Percentiles rank a stretch among this genome's conserved stretches.
phyloP scores from a whole-genome alignment of 1,140 invertebrate genomes.

The Carposina sasakii region DNA sequence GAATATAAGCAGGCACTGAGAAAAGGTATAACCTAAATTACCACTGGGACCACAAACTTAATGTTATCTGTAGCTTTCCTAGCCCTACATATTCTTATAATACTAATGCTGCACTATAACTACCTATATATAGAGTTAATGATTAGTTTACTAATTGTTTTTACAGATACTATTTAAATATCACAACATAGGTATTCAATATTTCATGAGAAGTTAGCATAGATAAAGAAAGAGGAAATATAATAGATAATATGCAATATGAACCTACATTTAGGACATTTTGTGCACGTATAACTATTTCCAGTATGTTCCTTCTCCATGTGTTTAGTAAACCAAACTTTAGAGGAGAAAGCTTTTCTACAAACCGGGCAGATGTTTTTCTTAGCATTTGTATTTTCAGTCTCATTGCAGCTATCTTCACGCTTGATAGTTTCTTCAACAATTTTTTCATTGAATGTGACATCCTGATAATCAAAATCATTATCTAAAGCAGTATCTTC shows the following conservation, averaged over 20 bases:
- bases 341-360: slow-evolving; percentile 47
- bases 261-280: neutral
- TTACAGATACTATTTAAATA: neutral
- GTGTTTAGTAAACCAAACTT: slow-evolving; percentile 54
- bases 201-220: neutral
- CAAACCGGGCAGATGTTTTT: slow-evolving; percentile 43
- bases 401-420: slow-evolving; percentile 2
- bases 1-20: too few species aligned
- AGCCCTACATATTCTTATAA: slow-evolving; percentile 4
- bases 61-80: too few species aligned
- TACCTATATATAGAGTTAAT: too few species aligned
- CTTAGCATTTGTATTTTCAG: slow-evolving; percentile 15
- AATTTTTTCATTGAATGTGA: neutral
- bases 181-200: neutral
- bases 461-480: slow-evolving; percentile 11
- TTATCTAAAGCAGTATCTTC: slow-evolving; percentile 15
- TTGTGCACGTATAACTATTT: slow-evolving; percentile 26
- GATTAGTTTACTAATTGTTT: neutral
- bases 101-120: slow-evolving; percentile 3
- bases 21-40: too few species aligned
- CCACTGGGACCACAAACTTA: too few species aligned
- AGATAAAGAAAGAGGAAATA: neutral
- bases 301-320: slow-evolving; percentile 51
- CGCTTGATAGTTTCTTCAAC: neutral
- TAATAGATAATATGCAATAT: neutral